These are phyloP conservation scores for Malthinus seriepunctatus DNA, from an alignment of 2,888 invertebrate genomes.

Conservation along the genomic window DNA sequence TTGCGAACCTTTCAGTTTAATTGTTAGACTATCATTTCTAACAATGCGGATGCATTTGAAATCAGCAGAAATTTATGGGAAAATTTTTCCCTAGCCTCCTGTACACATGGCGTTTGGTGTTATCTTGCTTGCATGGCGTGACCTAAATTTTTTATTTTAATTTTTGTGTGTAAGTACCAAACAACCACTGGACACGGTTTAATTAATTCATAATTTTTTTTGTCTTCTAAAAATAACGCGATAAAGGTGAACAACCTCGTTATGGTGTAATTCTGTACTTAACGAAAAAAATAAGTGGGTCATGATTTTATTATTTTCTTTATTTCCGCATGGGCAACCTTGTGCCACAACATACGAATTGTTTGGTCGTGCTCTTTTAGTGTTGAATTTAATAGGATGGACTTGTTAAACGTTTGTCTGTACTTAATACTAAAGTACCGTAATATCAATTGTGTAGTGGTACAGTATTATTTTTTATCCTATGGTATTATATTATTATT, in stretches of 20 bases:
- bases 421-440: slow-evolving; percentile 29
- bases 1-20: no score
- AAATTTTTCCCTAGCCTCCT: no score
- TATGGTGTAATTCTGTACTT: slow-evolving; percentile 22
- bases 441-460: slow-evolving; percentile 34
- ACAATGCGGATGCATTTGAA: no score
- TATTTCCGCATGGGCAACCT: slow-evolving; percentile 40
- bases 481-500: slow-evolving; percentile 25
- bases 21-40: no score
- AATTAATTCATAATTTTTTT: neutral
- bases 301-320: slow-evolving; percentile 36
- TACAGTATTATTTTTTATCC: slow-evolving; percentile 29
- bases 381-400: slow-evolving; percentile 22
- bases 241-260: slow-evolving; percentile 22
- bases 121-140: no score
- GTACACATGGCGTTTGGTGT: no score
- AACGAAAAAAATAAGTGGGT: slow-evolving; percentile 32
- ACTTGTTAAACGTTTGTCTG: slow-evolving; percentile 31
- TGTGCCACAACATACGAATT: slow-evolving; percentile 28
- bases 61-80: no score
- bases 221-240: slow-evolving; percentile 17
- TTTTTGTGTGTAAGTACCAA: no score
- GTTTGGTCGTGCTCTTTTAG: slow-evolving; percentile 27
- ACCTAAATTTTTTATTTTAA: no score
- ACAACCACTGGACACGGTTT: no score